phyloP scores from a whole-genome alignment of 2,113 vertebrate species.

The Ctenomys sociabilis region DNA sequence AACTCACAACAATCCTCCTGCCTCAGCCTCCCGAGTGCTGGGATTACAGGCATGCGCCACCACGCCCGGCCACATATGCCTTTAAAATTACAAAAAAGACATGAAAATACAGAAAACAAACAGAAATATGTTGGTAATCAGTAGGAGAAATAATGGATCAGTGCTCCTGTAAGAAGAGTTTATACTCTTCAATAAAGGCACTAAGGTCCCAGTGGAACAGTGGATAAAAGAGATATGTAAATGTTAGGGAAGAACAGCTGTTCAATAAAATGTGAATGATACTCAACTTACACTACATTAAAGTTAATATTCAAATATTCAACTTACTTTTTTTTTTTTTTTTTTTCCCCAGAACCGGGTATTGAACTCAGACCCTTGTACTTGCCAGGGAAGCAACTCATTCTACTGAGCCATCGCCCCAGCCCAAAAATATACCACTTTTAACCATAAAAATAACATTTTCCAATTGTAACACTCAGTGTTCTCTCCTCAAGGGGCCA shows the following conservation, averaged over 20 bases:
- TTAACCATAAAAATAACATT: background rate
- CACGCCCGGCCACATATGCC: too few species aligned
- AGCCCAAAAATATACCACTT: background rate
- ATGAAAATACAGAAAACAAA: background rate
- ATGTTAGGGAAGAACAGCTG: background rate
- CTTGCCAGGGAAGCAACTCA: too few species aligned
- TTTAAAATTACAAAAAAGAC: background rate
- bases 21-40: too few species aligned
- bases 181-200: background rate
- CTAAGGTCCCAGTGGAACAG: background rate
- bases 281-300: background rate
- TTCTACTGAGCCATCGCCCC: too few species aligned
- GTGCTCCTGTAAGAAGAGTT: background rate
- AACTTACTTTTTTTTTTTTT: too few species aligned
- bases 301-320: too few species aligned
- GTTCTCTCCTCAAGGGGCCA: background rate
- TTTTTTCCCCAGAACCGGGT: too few species aligned
- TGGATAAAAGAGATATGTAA: background rate
- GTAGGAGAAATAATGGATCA: background rate
- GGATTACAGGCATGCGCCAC: too few species aligned
- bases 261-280: slow-evolving; percentile 23
- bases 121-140: background rate
- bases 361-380: too few species aligned
- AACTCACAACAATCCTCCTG: too few species aligned
- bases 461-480: background rate